Evolutionary conservation across 2,888 invertebrate species (phyloP), one percentile per base, ranked within the genome.

Genomic region (Chromoteleia sp.): DNA sequence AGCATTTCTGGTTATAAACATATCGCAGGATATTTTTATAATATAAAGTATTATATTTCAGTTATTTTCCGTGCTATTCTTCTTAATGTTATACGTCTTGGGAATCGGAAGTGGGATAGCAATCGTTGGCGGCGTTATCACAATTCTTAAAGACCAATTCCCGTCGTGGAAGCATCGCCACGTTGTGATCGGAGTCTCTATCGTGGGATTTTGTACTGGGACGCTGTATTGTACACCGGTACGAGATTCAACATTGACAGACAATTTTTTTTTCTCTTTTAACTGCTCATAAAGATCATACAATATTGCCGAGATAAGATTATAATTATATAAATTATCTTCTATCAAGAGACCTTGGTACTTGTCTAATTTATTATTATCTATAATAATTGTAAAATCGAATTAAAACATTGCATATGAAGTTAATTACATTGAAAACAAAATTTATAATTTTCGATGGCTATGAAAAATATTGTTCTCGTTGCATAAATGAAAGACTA

Each of bases 91-190:
- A 7, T 93, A 91, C 88, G 92, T 92, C 4, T 88, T 93, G 71
- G 93, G 93, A 4, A 91, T 93, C n/a, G 93, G 93, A 30, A 92
- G 92, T 63, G 92, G 92, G 1, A 91, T 92, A 2, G 92, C 92
- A 0, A 84, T 93, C 10, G 88, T 91, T 0, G 91, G 92, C 29
- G 90, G 92, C 0, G 89, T 93, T 8, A 91, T 92, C 75, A 92
- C 92, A 3, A 91, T 92, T 29, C 86, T 93, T 70, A 89, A 89
- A 71, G 93, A 93, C 82, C 92, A 92, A 82, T 92, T 92, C 83
- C 92, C 93, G 10, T 84, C 82, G 0, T 86, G 88, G 77, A 91
- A 89, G 45, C 89, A 92, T 80, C 90, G 91, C 89, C 86, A 90
- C 59, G 88, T 93, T 1, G 92, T 92, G 0, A 79, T 89, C 0